These are phyloP conservation scores for Chloroceryle amazona DNA, from an alignment of 2,797 vertebrate genomes.

Conservation along the genomic window DNA sequence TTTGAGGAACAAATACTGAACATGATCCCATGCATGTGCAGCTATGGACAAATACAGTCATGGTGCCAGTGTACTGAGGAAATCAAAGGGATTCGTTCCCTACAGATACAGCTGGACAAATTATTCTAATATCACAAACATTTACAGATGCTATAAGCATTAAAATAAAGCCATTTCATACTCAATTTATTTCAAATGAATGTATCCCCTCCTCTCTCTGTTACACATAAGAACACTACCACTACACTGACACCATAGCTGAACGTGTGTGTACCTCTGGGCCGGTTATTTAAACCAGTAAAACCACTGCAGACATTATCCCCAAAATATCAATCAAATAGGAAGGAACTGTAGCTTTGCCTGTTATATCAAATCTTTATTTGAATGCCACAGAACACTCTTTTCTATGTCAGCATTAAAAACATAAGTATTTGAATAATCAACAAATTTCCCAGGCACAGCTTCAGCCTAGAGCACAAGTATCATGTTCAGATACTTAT, in stretches of 20 bases:
- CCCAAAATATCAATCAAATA: not conserved
- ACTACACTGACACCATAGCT: not conserved
- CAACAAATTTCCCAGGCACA: not conserved
- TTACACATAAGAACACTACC: not conserved
- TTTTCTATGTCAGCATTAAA: not conserved
- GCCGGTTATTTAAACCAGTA: not conserved
- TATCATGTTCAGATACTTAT: not conserved
- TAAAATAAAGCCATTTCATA: not conserved
- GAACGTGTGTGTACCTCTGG: not conserved
- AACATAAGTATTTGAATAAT: not conserved
- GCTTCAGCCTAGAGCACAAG: not conserved
- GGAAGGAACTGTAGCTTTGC: not conserved
- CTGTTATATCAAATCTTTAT: not conserved
- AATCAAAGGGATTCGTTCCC: not conserved
- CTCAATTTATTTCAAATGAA: not conserved
- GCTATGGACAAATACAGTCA: not conserved
- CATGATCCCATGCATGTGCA: not conserved
- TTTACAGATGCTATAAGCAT: not conserved
- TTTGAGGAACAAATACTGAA: not conserved
- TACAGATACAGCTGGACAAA: not conserved
- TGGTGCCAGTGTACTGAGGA: not conserved
- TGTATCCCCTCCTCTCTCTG: not conserved
- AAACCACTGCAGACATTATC: not conserved
- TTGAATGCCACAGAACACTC: not conserved
- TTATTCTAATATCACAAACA: not conserved